These are phyloP conservation scores for Lota lota DNA, from an alignment of 2,113 vertebrate species.

Conservation along the genomic window DNA sequence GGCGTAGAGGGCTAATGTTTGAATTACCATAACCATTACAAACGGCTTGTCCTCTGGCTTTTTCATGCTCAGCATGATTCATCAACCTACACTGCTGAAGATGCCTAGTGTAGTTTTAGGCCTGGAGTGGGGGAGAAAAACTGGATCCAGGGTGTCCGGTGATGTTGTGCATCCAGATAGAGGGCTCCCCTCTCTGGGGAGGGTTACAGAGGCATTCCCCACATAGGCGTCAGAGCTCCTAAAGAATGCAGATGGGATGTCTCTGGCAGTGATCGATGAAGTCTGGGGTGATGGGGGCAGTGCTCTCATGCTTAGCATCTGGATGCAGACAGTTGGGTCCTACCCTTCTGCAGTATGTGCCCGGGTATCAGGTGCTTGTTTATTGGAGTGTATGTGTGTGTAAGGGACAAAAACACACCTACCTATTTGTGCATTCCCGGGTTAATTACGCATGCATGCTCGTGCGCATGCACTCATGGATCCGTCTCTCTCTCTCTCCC, in stretches of 20 bases:
- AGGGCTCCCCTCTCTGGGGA: slow-evolving; percentile 1
- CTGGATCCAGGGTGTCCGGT: background rate
- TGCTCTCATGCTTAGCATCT: slow-evolving; percentile 37
- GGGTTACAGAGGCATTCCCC: slow-evolving; percentile 41
- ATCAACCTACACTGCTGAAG: slow-evolving; percentile 6
- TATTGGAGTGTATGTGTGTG: slow-evolving; percentile 12
- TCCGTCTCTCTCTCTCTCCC: no score
- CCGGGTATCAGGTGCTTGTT: background rate
- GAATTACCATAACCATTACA: slow-evolving; percentile 33
- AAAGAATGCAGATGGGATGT: slow-evolving; percentile 72
- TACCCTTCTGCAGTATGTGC: slow-evolving; percentile 30
- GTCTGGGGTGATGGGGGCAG: slow-evolving; percentile 3
- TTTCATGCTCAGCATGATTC: background rate
- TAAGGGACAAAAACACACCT: background rate
- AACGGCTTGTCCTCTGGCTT: slow-evolving; percentile 31
- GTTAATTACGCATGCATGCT: no score
- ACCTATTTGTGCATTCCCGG: no score
- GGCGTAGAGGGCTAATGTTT: slow-evolving; percentile 21
- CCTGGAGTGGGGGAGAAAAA: slow-evolving; percentile 6
- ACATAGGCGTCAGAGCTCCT: slow-evolving; percentile 59
- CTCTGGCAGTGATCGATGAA: slow-evolving; percentile 68
- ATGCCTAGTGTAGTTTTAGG: slow-evolving; percentile 22
- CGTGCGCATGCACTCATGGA: background rate
- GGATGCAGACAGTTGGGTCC: slow-evolving; percentile 38
- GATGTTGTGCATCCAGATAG: slow-evolving; percentile 1